These are phyloP conservation scores for Carapus acus DNA, from an alignment of 2,797 vertebrate species.

Conservation along the genomic window DNA sequence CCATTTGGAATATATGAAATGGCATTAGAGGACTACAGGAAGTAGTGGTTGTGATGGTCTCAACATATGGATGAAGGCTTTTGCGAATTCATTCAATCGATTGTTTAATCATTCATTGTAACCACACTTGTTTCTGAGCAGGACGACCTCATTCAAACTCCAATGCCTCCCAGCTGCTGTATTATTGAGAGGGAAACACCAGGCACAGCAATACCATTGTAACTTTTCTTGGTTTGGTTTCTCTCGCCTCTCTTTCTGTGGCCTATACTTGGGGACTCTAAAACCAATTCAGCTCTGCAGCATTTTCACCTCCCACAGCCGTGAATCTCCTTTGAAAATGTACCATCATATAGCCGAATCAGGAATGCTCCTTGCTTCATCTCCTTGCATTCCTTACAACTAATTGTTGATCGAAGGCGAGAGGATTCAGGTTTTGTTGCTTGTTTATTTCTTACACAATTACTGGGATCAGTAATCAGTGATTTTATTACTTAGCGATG, in stretches of 20 bases:
- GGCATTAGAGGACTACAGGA: too few relatives aligned
- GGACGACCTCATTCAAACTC: background rate
- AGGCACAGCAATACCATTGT: slow-evolving; percentile 21
- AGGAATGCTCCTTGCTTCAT: slow-evolving; percentile 53
- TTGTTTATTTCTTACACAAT: too few relatives aligned
- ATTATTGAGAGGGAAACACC: slow-evolving; percentile 44
- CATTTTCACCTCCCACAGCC: slow-evolving; percentile 57
- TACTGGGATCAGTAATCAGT: too few relatives aligned
- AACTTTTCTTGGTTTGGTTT: slow-evolving; percentile 39
- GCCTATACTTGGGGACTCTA: slow-evolving; percentile 53
- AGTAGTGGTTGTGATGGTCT: background rate
- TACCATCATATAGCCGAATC: slow-evolving; percentile 44
- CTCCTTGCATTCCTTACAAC: slow-evolving; percentile 22
- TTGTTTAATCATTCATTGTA: slow-evolving; percentile 2
- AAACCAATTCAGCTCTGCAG: slow-evolving; percentile 58
- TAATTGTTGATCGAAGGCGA: slow-evolving; percentile 4
- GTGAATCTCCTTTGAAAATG: slow-evolving; percentile 54
- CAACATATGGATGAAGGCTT: slow-evolving; percentile 10
- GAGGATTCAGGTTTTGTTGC: too few relatives aligned
- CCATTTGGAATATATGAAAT: too few relatives aligned
- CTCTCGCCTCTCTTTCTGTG: slow-evolving; percentile 35
- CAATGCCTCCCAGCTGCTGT: slow-evolving; percentile 40
- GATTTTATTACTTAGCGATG: too few relatives aligned
- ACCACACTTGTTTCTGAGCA: background rate
- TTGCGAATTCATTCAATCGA: too few relatives aligned